These are phyloP conservation scores for Oreochromis mossambicus DNA, from an alignment of 2,797 vertebrate species.

Conservation along the genomic window DNA sequence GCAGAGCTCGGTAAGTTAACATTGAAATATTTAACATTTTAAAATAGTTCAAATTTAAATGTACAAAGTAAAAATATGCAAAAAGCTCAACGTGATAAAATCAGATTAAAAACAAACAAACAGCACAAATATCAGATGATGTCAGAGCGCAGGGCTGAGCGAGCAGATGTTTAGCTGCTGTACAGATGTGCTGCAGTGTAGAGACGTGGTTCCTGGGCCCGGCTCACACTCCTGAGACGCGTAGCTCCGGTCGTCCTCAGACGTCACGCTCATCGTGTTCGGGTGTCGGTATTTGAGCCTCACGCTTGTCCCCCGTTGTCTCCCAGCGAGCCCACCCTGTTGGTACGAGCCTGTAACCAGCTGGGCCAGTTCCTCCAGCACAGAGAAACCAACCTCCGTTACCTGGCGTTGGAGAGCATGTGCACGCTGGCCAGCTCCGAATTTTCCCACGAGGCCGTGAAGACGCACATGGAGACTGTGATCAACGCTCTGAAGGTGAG, in stretches of 20 bases:
- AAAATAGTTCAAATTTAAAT: neutral
- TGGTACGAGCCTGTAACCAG: constrained; percentile 90
- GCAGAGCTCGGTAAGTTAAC: neutral
- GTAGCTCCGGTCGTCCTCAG: neutral
- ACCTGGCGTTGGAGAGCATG: constrained; percentile 90
- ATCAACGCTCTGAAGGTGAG: constrained; percentile 87
- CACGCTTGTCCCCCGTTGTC: neutral
- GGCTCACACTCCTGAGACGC: neutral
- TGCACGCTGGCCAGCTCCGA: constrained; percentile 90
- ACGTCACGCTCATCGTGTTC: fast-evolving
- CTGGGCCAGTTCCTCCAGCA: constrained; percentile 91
- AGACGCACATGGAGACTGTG: constrained; percentile 89
- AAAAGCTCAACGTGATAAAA: neutral
- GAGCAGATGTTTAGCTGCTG: neutral
- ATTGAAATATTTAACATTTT: neutral
- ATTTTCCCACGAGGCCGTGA: constrained; percentile 90
- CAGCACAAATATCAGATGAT: neutral
- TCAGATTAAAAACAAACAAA: fast-evolving
- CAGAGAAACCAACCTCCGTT: constrained; percentile 88
- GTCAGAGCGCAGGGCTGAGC: fast-evolving
- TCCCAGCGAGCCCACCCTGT: constrained; percentile 84
- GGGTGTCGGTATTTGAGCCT: neutral
- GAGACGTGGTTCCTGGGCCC: neutral
- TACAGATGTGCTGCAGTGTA: neutral
- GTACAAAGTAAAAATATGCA: neutral